A percentile compares a stretch with the other conserved stretches of the same genome.
These are phyloP conservation scores for Astyanax mexicanus DNA, from an alignment of 2,797 vertebrate genomes.

Conservation along the genomic window DNA sequence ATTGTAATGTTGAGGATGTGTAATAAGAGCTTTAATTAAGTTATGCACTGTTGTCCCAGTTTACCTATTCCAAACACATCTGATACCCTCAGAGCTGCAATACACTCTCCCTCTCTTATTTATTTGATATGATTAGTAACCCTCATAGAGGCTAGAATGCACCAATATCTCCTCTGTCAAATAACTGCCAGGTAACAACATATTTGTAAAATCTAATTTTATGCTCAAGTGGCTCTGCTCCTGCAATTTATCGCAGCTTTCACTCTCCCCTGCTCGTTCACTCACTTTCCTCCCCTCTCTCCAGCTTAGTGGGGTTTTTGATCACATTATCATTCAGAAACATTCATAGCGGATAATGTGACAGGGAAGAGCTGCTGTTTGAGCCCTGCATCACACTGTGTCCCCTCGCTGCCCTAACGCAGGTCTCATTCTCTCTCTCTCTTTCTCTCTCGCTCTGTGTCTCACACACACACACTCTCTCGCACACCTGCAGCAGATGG, in stretches of 20 bases:
- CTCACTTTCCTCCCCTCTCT: conserved; percentile 54
- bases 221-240: conserved; percentile 87
- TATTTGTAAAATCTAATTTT: conserved; percentile 90
- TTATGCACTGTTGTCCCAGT: conserved; percentile 62
- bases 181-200: conserved; percentile 86
- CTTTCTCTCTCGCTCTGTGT: background rate
- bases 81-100: conserved; percentile 63
- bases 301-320: conserved; percentile 74
- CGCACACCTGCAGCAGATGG: conserved; percentile 8
- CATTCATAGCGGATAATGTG: conserved; percentile 79
- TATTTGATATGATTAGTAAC: conserved; percentile 82
- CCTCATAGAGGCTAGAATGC: conserved; percentile 77
- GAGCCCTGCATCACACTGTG: conserved; percentile 30
- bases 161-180: conserved; percentile 81
- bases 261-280: conserved; percentile 66
- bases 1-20: conserved; percentile 67
- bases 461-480: background rate
- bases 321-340: conserved; percentile 83
- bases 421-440: background rate
- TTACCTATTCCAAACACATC: conserved; percentile 66
- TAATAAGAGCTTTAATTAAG: conserved; percentile 78
- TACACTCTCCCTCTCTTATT: conserved; percentile 72
- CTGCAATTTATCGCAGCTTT: conserved; percentile 82
- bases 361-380: conserved; percentile 57
- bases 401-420: conserved; percentile 2